Evolutionary conservation across 2,888 invertebrate genomes (phyloP), one percentile per base, ranked within the genome.

Genomic region (Ichneumoninae sp.): DNA sequence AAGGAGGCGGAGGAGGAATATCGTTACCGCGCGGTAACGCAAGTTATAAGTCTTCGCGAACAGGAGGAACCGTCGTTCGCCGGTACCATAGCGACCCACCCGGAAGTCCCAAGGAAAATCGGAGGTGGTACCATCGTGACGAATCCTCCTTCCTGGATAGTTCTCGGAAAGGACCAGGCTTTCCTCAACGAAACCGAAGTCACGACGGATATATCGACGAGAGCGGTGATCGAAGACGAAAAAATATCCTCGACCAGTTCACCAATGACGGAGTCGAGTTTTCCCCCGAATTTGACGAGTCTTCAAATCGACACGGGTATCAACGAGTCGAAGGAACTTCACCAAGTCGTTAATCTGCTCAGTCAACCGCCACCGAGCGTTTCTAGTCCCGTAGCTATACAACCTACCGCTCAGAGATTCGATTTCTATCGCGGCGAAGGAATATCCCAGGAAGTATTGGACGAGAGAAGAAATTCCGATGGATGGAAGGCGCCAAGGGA

Each of bases 341-440:
- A 91, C 65, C 92, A 91, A 77, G 90, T 93, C 36, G 91, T 92
- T 8, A 92, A 89, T 62, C 82, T 92, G 10, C 87, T 92, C 3
- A 90, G 86, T 83, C 92, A 92, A 83, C 91, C 89, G 5, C 90
- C 89, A 0, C 91, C 91, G 5, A 90, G 90, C 50, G 91, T 92
- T 8, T 89, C 92, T 3, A 93, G 91, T 87, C 91, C 92, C 0
- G 91, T 92, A 0, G 91, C 92, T 6, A 88, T 92, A 54, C 92
- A 92, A 57, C 92, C 92, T 4, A 86, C 87, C 4, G 88, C 89
- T 30, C 89, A 90, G 80, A 84, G 88, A 3, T 90, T 89, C 30
- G 90, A 91, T 47, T 87, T 90, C 77, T 89, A 88, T 82, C 89
- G 86, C 3, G 26, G 52, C 19, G 71, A 33, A 1, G 68, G 26